Base-by-base conservation (phyloP, 2,797 vertebrate genomes). In the Spondyliosoma cantharus region DNA sequence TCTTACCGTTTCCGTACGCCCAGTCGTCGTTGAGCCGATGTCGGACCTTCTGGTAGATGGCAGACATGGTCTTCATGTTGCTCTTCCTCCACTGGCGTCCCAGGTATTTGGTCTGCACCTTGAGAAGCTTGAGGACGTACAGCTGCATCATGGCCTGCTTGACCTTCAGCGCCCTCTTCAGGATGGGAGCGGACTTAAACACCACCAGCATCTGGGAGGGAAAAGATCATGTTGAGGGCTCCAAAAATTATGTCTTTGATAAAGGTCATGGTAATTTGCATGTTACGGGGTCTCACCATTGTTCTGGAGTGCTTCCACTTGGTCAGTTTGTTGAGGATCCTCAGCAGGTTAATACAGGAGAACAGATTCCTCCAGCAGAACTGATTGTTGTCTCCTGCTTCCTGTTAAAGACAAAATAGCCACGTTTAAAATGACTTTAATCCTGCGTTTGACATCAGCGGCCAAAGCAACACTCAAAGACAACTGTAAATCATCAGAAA, bases 31-130 rank as follows among this genome's bases (percentile, higher is more conserved):
- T 99, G 85, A 98, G 96, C 76, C 97, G 95, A 88, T 99, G 98
- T 22, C 97, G 95, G 65, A 99, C 98, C 92, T 98, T 98, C 93
- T 99, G 98, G 81, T 99, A 99, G 82, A 99, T 99, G 87, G 98
- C 97, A 0, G 98, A 99, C 97, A 99, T 99, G 72, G 98, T 99
- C 83, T 99, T 99, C 98, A 99, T 99, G 95, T 99, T 99, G 95
- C 97, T 99, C 89, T 99, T 99, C 80, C 98, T 96, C 98, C 98
- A 99, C 89, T 99, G 98, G 2, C 98, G 95, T 0, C 98, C 98
- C 68, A 99, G 92, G 88, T 99, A 99, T 86, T 99, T 99, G 85
- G 98, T 99, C 93, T 99, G 98, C 73, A 99, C 96, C 90, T 99
- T 99, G 54, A 99, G 92, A 60, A 99, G 96, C 77, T 98, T 99